A percentile compares a stretch with the other conserved stretches of the same genome.
phyloP scores from a whole-genome alignment of 1,140 invertebrate species.

The Euglossa dilemma region DNA sequence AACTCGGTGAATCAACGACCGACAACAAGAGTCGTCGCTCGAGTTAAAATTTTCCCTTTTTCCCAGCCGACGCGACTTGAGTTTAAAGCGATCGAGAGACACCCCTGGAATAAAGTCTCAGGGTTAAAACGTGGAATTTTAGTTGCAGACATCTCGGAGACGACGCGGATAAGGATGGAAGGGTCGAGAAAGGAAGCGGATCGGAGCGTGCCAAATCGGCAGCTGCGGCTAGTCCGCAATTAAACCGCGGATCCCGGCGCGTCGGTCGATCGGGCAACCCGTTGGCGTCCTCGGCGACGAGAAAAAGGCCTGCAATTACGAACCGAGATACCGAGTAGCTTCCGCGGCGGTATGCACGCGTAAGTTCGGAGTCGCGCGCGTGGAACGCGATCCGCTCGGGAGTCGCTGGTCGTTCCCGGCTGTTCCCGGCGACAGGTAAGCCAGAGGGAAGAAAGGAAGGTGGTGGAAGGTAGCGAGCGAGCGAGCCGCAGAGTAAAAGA shows the following conservation, averaged over 20 bases:
- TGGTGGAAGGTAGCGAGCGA: background rate
- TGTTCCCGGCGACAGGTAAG: background rate
- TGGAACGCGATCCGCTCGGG: conserved; percentile 6
- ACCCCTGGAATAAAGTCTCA: too few relatives aligned
- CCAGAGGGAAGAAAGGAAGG: conserved; percentile 17
- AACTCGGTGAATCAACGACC: too few relatives aligned
- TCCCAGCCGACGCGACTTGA: too few relatives aligned
- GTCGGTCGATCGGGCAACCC: too few relatives aligned
- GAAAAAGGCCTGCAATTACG: conserved; percentile 35
- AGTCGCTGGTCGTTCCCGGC: conserved; percentile 4
- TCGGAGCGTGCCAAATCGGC: too few relatives aligned
- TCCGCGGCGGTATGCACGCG: background rate
- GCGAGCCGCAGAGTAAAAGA: conserved; percentile 41
- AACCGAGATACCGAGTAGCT: conserved; percentile 10
- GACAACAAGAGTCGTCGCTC: too few relatives aligned
- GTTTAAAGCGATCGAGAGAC: too few relatives aligned
- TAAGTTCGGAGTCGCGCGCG: background rate
- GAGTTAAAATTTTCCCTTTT: too few relatives aligned
- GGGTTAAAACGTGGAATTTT: too few relatives aligned
- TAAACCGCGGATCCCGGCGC: background rate
- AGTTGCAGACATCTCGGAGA: background rate
- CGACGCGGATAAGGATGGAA: background rate
- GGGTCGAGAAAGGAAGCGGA: background rate
- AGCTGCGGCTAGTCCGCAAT: background rate
- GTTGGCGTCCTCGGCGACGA: background rate